These are phyloP conservation scores for Eledona agricola DNA, from an alignment of 2,888 invertebrate genomes.

Conservation along the genomic window DNA sequence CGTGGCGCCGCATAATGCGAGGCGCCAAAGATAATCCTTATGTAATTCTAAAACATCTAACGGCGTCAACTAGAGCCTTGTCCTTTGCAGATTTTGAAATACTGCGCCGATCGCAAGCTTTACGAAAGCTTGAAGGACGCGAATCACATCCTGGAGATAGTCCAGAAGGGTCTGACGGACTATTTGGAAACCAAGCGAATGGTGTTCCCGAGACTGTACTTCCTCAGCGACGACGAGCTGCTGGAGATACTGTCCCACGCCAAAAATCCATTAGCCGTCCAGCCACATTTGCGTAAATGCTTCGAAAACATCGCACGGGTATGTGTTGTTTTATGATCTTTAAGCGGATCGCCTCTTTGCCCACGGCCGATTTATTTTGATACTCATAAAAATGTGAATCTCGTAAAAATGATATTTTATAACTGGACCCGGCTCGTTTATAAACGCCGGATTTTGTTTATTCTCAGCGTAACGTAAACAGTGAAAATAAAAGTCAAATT, in stretches of 20 bases:
- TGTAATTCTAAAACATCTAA: constrained; percentile 59
- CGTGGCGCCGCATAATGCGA: constrained; percentile 82
- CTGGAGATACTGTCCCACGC: constrained; percentile 84
- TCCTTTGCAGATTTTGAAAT: constrained; percentile 67
- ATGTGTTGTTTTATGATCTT: constrained; percentile 24
- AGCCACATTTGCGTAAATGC: constrained; percentile 84
- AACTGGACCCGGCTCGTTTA: too few species aligned
- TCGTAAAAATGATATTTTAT: too few species aligned
- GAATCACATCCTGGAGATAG: constrained; percentile 74
- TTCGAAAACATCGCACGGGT: constrained; percentile 80
- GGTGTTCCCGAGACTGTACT: constrained; percentile 81
- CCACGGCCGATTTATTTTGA: too few species aligned
- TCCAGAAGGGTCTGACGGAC: constrained; percentile 78
- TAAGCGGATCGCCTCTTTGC: constrained; percentile 6
- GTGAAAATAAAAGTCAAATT: too few species aligned
- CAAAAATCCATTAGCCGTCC: constrained; percentile 78
- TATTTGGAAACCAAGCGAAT: constrained; percentile 81
- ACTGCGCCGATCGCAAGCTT: constrained; percentile 71
- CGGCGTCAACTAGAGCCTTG: constrained; percentile 8
- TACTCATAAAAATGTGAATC: too few species aligned
- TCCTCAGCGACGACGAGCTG: constrained; percentile 84
- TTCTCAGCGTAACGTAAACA: too few species aligned
- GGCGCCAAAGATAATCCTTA: constrained; percentile 73
- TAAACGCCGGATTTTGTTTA: too few species aligned
- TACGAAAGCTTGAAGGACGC: constrained; percentile 77